Percentiles rank a stretch among this genome's conserved stretches.
phyloP scores from a whole-genome alignment of 2,888 invertebrate species.

The Silvanus unidentatus region DNA sequence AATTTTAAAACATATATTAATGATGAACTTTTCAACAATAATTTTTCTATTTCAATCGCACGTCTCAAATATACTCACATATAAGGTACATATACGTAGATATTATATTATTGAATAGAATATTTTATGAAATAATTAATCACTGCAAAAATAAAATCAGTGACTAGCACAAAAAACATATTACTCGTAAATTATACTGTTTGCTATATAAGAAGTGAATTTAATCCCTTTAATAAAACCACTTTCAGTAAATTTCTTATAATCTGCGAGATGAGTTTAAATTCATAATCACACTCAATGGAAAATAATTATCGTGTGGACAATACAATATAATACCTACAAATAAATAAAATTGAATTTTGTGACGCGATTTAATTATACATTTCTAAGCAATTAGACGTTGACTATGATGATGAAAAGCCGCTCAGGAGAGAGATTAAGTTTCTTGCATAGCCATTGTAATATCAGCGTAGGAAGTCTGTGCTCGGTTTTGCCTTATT shows the following conservation, averaged over 20 bases:
- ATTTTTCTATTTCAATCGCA: no score
- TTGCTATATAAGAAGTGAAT: no score
- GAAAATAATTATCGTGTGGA: conserved; percentile 27
- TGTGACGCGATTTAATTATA: conserved; percentile 26
- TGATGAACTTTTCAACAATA: no score
- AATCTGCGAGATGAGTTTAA: conserved; percentile 13
- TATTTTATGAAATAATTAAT: no score
- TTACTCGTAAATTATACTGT: no score
- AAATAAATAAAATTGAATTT: conserved; percentile 20
- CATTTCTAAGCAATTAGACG: conserved; percentile 26
- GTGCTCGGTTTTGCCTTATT: conserved; percentile 24
- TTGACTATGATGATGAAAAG: conserved; percentile 25
- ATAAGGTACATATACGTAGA: no score
- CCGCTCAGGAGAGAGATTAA: conserved; percentile 23
- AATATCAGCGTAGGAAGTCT: conserved; percentile 19
- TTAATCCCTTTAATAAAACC: conserved; percentile 9
- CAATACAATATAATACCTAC: conserved; percentile 15
- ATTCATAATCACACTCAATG: conserved; percentile 21
- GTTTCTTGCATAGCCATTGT: conserved; percentile 17
- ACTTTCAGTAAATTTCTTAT: conserved; percentile 18
- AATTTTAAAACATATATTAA: no score
- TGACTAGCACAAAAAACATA: no score
- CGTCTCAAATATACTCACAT: no score
- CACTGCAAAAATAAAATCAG: no score
- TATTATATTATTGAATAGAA: no score